phyloP scores from a whole-genome alignment of 1,140 invertebrate species.

The Dendroctonus ponderosae region DNA sequence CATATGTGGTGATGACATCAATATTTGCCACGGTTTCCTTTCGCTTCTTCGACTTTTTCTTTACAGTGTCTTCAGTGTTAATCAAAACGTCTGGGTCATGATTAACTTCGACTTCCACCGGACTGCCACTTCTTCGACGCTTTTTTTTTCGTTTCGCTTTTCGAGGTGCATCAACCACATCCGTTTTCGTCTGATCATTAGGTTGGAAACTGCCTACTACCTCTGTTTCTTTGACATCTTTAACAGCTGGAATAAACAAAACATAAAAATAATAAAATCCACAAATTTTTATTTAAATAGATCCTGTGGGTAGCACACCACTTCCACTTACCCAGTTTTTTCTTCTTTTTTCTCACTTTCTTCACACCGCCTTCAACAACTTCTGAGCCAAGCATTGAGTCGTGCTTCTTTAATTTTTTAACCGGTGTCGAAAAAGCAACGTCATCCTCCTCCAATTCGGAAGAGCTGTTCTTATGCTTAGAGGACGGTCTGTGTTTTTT shows the following conservation, averaged over 20 bases:
- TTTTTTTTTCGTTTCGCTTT: slow-evolving; percentile 1
- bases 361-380: slow-evolving; percentile 7
- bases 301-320: too few relatives aligned
- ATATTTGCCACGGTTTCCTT: neutral
- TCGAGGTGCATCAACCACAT: neutral
- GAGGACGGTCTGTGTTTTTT: neutral
- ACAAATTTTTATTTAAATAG: neutral
- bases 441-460: too few relatives aligned
- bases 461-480: too few relatives aligned
- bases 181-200: neutral
- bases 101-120: too few relatives aligned
- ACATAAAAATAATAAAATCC: neutral
- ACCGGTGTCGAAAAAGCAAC: too few relatives aligned
- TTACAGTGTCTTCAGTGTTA: neutral
- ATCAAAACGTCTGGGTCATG: too few relatives aligned
- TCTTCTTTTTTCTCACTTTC: slow-evolving; percentile 15
- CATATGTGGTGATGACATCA: neutral
- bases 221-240: neutral
- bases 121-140: too few relatives aligned
- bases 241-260: neutral
- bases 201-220: neutral
- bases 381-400: slow-evolving; percentile 6
- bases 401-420: neutral
- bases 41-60: neutral
- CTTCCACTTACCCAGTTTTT: slow-evolving; percentile 8